Evolutionary conservation across 2,888 invertebrate genomes (phyloP).

Genomic region (Barypeithes pellucidus): DNA sequence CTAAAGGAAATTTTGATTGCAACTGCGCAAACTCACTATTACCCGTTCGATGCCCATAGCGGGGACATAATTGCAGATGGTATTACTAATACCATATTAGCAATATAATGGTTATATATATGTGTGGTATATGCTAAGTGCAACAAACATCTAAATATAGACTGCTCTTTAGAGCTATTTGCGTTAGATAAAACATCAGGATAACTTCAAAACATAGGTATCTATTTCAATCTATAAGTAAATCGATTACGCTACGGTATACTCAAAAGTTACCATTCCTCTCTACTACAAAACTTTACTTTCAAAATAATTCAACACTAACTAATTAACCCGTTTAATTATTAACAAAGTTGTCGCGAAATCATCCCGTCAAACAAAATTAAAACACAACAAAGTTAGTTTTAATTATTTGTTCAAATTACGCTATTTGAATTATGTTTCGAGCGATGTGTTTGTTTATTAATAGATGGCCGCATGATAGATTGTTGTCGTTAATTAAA

Average conservation of each 20-base stretch:
- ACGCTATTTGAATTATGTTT: slow-evolving; percentile 1
- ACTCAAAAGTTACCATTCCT: background rate
- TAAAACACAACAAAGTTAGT: slow-evolving; percentile 7
- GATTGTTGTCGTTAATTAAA: background rate
- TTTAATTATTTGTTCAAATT: slow-evolving; percentile 11
- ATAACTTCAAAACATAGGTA: no score
- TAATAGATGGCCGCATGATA: background rate
- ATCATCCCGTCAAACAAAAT: slow-evolving; percentile 14
- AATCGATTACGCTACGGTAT: background rate
- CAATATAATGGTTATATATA: no score
- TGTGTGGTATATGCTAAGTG: no score
- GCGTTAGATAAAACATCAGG: no score
- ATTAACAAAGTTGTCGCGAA: slow-evolving; percentile 17
- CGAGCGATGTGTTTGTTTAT: background rate
- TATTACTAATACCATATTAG: no score
- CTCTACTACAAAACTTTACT: background rate
- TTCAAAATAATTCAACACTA: slow-evolving; percentile 16
- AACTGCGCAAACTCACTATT: no score
- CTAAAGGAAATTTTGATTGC: no score
- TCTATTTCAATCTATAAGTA: no score
- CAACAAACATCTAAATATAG: no score
- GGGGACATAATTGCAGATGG: no score
- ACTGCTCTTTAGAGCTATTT: no score
- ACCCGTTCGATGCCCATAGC: no score
- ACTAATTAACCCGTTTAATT: slow-evolving; percentile 19